A percentile compares a stretch with the other conserved stretches of the same genome.
These are phyloP conservation scores for Ciconia boyciana DNA, from an alignment of 2,113 vertebrate genomes.

Conservation along the genomic window DNA sequence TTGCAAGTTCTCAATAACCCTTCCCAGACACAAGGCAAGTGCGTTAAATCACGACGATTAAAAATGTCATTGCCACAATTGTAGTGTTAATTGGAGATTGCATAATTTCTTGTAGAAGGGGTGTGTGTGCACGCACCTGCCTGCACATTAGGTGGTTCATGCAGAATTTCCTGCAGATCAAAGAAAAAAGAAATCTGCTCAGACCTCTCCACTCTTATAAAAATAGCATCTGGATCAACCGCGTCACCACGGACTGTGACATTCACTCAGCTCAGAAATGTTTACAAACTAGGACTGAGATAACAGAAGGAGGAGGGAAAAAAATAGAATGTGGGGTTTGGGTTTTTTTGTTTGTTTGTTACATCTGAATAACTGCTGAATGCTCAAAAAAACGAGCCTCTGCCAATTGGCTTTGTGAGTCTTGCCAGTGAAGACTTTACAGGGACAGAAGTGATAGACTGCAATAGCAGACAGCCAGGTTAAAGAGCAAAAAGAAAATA, in stretches of 20 bases:
- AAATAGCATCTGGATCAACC: slow-evolving; percentile 26
- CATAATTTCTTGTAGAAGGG: background rate
- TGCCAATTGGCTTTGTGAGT: background rate
- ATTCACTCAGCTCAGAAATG: background rate
- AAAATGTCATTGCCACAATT: background rate
- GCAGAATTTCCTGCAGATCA: slow-evolving; percentile 21
- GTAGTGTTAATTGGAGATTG: background rate
- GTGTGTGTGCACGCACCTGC: background rate
- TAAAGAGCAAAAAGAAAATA: background rate
- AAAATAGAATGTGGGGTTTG: background rate
- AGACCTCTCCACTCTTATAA: background rate
- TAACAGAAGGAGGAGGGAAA: background rate
- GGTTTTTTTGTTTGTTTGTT: background rate
- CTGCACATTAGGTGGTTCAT: rapidly evolving
- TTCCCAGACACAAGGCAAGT: background rate
- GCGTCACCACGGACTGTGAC: background rate
- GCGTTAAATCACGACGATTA: rapidly evolving
- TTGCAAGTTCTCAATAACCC: background rate
- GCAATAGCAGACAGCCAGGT: background rate
- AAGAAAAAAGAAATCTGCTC: background rate
- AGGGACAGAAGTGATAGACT: background rate
- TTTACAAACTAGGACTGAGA: slow-evolving; percentile 36
- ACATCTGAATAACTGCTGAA: slow-evolving; percentile 19
- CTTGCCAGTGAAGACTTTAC: background rate
- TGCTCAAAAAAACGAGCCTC: background rate